A percentile compares a stretch with the other conserved stretches of the same genome.
Conservation (phyloP, 2,797 vertebrate species). For the Onychomys leucogaster region DNA sequence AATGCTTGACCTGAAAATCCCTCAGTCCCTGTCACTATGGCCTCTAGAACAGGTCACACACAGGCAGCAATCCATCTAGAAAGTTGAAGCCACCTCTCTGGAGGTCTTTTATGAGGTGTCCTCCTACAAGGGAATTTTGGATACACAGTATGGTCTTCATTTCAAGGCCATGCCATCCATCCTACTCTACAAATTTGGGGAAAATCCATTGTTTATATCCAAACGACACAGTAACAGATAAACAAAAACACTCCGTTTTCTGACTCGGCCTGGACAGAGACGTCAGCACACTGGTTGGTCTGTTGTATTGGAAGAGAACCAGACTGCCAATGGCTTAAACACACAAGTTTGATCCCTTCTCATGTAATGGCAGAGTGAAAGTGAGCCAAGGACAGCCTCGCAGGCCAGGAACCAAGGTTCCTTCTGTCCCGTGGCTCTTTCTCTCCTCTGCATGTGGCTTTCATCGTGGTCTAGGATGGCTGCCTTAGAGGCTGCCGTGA, state of each 20-base stretch:
- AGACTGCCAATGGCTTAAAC: neutral
- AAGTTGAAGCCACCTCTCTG: neutral
- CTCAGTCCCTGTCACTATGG: neutral
- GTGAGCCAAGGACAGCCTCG: neutral
- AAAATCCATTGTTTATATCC: conserved; percentile 33
- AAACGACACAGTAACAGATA: conserved; percentile 24
- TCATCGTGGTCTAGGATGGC: neutral
- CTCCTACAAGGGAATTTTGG: conserved; percentile 47
- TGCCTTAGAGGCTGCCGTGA: neutral
- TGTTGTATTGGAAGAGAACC: neutral
- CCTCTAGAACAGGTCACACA: neutral
- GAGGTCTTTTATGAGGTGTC: neutral
- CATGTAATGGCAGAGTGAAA: neutral
- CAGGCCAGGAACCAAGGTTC: neutral
- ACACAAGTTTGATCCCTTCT: conserved; percentile 21
- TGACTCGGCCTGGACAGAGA: neutral
- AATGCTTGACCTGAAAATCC: neutral
- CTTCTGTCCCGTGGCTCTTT: neutral
- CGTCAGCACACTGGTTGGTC: neutral
- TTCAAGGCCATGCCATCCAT: conserved; percentile 60
- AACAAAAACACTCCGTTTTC: neutral
- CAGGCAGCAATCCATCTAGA: neutral
- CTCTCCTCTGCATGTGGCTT: neutral
- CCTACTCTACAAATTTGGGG: conserved; percentile 26
- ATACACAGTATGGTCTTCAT: neutral